phyloP scores from a whole-genome alignment of 2,113 vertebrate genomes.

The Calcarius ornatus region DNA sequence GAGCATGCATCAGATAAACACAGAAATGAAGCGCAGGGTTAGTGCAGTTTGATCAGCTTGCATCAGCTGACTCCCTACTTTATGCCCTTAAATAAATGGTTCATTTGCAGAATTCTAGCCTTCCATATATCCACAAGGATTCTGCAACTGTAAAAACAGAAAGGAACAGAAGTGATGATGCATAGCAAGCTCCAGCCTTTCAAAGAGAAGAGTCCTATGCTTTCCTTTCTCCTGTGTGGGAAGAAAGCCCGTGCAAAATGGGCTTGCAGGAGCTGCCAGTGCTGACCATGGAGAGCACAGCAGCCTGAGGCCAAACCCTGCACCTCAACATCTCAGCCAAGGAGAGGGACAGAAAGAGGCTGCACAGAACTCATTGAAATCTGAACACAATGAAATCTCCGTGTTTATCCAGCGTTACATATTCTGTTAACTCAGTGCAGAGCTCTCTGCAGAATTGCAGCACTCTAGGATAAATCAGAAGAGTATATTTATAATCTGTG shows the following conservation, averaged over 20 bases:
- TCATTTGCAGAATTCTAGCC: neutral
- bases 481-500: neutral
- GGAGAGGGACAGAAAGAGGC: neutral
- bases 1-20: neutral
- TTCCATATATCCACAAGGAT: neutral
- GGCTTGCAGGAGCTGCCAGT: accelerated
- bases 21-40: neutral
- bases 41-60: neutral
- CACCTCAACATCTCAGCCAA: neutral
- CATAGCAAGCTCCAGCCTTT: neutral
- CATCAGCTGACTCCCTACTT: neutral
- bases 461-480: neutral
- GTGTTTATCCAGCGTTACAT: neutral
- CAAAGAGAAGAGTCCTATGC: neutral
- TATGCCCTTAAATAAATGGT: neutral
- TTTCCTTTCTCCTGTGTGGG: neutral
- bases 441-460: neutral
- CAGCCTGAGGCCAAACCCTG: neutral
- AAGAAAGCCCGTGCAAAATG: accelerated
- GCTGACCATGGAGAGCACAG: neutral
- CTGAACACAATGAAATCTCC: neutral
- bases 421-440: neutral
- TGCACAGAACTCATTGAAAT: neutral
- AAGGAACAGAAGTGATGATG: neutral
- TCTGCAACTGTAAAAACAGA: neutral